Conservation (phyloP, 2,113 vertebrate genomes). For the Triplophysa rosa region DNA sequence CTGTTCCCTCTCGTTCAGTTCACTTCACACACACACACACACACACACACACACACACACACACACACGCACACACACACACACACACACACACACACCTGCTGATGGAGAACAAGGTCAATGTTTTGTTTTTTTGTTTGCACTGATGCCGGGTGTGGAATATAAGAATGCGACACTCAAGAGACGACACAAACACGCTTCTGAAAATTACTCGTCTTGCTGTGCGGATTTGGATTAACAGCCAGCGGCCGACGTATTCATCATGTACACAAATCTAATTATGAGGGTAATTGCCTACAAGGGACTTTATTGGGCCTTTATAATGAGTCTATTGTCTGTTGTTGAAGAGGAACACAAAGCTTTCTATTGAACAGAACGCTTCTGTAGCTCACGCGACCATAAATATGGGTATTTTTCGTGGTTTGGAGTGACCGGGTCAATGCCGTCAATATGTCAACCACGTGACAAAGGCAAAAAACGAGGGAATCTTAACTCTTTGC, state of each 20-base stretch:
- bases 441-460: not conserved
- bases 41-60: constrained; percentile 2
- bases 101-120: constrained; percentile 23
- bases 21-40: constrained; percentile 18
- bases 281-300: constrained; percentile 45
- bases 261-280: constrained; percentile 52
- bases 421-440: constrained; percentile 1
- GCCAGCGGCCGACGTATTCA: constrained; percentile 43
- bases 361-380: constrained; percentile 36
- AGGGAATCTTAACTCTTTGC: constrained; percentile 39
- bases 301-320: constrained; percentile 46
- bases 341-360: constrained; percentile 24
- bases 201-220: constrained; percentile 31
- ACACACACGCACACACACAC: constrained; percentile 37
- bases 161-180: not conserved
- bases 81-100: constrained; percentile 37
- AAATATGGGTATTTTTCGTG: constrained; percentile 44
- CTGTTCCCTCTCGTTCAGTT: not conserved
- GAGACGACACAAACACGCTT: constrained; percentile 1
- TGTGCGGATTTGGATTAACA: constrained; percentile 28
- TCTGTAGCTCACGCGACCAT: constrained; percentile 26
- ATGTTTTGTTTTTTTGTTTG: constrained; percentile 1
- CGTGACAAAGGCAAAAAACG: not conserved
- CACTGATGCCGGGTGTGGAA: not conserved
- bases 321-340: constrained; percentile 51